Evolutionary conservation across 2,113 vertebrate species (phyloP), one percentile per base, ranked within the genome.

Genomic region (Fregata magnificens): DNA sequence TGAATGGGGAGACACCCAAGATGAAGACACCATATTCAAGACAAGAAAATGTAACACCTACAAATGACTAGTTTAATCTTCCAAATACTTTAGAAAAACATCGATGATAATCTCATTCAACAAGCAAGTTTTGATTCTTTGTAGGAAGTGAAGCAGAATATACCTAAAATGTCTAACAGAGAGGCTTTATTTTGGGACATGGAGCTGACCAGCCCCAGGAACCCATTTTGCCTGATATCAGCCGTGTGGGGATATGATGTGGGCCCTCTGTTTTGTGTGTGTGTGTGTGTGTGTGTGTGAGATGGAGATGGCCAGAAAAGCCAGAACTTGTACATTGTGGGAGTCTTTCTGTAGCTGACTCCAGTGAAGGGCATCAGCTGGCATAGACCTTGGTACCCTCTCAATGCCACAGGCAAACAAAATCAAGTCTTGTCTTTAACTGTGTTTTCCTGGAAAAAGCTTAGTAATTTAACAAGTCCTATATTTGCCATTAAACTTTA

Each of bases 181-280:
- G 22, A 86, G 72, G 20, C 4, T 74, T 66, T 45, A 24, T 66
- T 83, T 80, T 2, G 9, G 34, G 31, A 40, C 2, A 5, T 6
- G 40, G 21, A 78, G 61, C 47, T 55, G 28, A 63, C 6, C 8
- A 36, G 52, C 6, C 50, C 38, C 45, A 73, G 36, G 28, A 88
- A 67, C 9, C 11, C 8, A 34, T 56, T 79, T 65, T 50, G 5
- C 28, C 31, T 61, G 18, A 13, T 59, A 26, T 59, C 18, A 47
- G n/a, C 34, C 0, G 0, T 26, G 11, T 24, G 18, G 13, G n/a
- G 16, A 50, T 40, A 19, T 34, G 34, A 50, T 28, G 73, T 0
- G 2, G 22, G 5, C 28, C 13, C 28, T 49, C n/a, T 71, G 21
- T 1, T 18, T 40, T 79, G 1, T 38, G 14, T 31, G 13, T 26